Evolutionary conservation across 1,140 invertebrate genomes (phyloP), one percentile per base, ranked within the genome.

Genomic region (Thaumetopoea pityocampa): DNA sequence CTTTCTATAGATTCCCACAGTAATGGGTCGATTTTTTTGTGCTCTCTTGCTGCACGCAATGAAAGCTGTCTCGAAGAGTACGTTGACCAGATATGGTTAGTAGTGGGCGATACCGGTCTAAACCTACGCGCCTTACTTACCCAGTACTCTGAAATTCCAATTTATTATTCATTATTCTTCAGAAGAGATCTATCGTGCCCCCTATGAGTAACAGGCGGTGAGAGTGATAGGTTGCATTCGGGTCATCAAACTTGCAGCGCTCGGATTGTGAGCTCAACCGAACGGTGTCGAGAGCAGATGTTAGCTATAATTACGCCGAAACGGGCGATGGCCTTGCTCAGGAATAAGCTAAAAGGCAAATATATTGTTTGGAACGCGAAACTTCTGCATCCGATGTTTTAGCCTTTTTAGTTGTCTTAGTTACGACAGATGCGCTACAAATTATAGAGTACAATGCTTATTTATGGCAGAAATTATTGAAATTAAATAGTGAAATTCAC

Each of bases 221-320:
- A n/a, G n/a, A n/a, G n/a, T n/a, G n/a, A n/a, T 16, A 41, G 41
- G 33, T 37, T 45, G 51, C 46, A 32, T 36, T 37, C 47, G 51
- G 57, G 61, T 61, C 61, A 53, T 54, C 46, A 57, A 61, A 64
- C 53, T 61, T 53, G 32, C 46, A 44, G 32, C 35, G 40, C 38
- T 35, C 28, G 15, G 35, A 43, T 43, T 5, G 35, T 10, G 22
- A 5, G 12, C 32, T 14, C 22, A 11, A 14, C 30, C 19, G 14
- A 35, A 15, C 22, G 22, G 30, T 33, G 18, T 5, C 9, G 10
- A 33, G 30, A 33, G 22, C 50, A 42, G 42, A 57, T 61, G 46
- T 37, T 47, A 15, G 38, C 43, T 57, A 42, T 57, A 55, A 55
- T 57, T 61, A 46, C 28, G n/a, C n/a, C 30, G n/a, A 27, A 29